Percentiles rank a stretch among this genome's conserved stretches.
Conservation (phyloP, 2,888 invertebrate species). For the Eulithis prunata region DNA sequence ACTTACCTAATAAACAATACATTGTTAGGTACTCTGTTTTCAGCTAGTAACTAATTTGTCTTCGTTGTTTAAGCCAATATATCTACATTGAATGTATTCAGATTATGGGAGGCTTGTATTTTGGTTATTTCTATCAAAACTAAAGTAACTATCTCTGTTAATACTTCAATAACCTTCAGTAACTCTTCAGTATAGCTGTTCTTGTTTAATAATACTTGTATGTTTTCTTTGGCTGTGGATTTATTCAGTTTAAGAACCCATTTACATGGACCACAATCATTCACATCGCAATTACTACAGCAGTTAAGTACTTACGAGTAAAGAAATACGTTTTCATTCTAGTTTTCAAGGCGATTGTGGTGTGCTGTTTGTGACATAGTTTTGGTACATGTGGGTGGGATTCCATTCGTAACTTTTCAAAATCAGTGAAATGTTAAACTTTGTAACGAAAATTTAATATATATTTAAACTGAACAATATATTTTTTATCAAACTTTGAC, state of each 20-base stretch:
- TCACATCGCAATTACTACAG: too few species aligned
- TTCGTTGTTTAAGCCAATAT: neutral
- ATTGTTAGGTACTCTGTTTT: conserved; percentile 8
- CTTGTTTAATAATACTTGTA: neutral
- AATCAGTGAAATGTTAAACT: conserved; percentile 9
- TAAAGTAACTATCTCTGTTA: neutral
- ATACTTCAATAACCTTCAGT: neutral
- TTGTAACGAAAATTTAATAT: neutral
- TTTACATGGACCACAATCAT: too few species aligned
- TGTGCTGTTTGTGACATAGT: neutral
- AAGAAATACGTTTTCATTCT: neutral
- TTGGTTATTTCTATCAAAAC: neutral
- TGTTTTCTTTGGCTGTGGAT: neutral
- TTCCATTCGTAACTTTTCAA: neutral
- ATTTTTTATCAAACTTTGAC: neutral
- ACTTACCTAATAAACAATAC: neutral
- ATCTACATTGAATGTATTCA: neutral
- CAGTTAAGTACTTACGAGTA: too few species aligned
- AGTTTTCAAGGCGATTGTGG: neutral
- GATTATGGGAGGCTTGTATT: conserved; percentile 14
- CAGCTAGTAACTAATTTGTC: neutral
- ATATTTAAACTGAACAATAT: too few species aligned
- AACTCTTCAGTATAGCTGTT: neutral
- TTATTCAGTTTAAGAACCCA: too few species aligned
- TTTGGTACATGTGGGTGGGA: neutral